Evolutionary conservation across 2,113 vertebrate genomes (phyloP).

Genomic region (Hemiscyllium ocellatum): DNA sequence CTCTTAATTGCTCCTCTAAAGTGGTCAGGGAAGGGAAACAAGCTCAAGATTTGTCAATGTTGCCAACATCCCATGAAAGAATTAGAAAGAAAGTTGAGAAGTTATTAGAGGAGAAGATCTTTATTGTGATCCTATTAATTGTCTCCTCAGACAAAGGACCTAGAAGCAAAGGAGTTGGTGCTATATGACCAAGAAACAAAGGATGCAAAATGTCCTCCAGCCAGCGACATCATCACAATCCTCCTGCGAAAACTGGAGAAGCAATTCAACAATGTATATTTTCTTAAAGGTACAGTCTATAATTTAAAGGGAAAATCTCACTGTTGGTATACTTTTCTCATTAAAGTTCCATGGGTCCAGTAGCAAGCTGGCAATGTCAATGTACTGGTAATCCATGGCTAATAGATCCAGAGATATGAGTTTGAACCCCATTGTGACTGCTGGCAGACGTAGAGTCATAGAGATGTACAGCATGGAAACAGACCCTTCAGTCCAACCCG

Average conservation of each 20-base stretch:
- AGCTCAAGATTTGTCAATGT: no score
- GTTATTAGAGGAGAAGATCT: neutral
- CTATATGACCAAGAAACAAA: conserved; percentile 41
- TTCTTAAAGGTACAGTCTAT: conserved; percentile 39
- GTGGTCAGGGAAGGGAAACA: no score
- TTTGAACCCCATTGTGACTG: neutral
- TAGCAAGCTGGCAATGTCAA: neutral
- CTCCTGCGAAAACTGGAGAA: conserved; percentile 41
- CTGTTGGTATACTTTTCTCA: neutral
- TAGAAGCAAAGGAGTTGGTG: conserved; percentile 39
- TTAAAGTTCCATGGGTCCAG: neutral
- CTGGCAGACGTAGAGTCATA: neutral
- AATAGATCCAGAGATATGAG: neutral
- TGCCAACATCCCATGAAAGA: no score
- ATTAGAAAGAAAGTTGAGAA: neutral
- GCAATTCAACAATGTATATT: conserved; percentile 40
- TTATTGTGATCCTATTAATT: neutral
- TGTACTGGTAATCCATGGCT: neutral
- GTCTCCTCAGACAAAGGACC: neutral
- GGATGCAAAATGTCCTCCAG: conserved; percentile 5
- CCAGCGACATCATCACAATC: conserved; percentile 37
- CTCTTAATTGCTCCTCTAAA: no score
- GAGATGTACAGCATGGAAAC: no score
- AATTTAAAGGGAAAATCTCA: neutral
- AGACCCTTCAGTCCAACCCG: no score